phyloP scores from a whole-genome alignment of 2,797 vertebrate species.

The Gambusia yucatana region DNA sequence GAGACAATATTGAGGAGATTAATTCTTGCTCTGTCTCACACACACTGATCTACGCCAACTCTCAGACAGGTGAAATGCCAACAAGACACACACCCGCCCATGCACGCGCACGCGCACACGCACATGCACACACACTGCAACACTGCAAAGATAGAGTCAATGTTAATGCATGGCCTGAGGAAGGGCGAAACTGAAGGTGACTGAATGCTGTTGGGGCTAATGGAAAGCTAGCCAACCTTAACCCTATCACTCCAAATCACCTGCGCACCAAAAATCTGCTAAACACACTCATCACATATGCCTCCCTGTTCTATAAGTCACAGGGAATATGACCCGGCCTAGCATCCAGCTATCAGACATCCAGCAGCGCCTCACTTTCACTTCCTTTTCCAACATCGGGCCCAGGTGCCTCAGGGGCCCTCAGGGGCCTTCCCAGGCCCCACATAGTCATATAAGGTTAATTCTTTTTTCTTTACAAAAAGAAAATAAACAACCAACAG shows the following conservation, averaged over 20 bases:
- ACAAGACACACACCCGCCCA: constrained; percentile 18
- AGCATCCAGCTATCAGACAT: constrained; percentile 10
- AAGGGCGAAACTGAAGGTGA: constrained; percentile 76
- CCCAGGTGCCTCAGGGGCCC: background rate
- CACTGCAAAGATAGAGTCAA: constrained; percentile 38
- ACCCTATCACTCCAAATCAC: constrained; percentile 65
- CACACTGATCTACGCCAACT: constrained; percentile 26
- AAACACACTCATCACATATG: constrained; percentile 40
- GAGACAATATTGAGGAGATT: constrained; percentile 85
- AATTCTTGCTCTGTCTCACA: constrained; percentile 66
- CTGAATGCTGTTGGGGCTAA: constrained; percentile 71
- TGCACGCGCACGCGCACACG: constrained; percentile 8
- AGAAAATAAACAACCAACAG: background rate
- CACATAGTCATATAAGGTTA: background rate
- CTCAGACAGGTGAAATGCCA: constrained; percentile 27
- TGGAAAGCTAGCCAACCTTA: constrained; percentile 70
- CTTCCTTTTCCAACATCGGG: constrained; percentile 13
- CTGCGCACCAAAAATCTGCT: constrained; percentile 51
- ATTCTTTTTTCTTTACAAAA: background rate
- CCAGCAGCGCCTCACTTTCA: constrained; percentile 10
- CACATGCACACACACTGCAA: background rate
- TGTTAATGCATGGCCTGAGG: constrained; percentile 73
- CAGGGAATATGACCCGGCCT: constrained; percentile 22
- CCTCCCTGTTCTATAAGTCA: constrained; percentile 30
- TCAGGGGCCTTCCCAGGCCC: background rate